Percentiles rank a stretch among this genome's conserved stretches.
Conservation (phyloP, 2,888 invertebrate species). For the Icerya purchasi region DNA sequence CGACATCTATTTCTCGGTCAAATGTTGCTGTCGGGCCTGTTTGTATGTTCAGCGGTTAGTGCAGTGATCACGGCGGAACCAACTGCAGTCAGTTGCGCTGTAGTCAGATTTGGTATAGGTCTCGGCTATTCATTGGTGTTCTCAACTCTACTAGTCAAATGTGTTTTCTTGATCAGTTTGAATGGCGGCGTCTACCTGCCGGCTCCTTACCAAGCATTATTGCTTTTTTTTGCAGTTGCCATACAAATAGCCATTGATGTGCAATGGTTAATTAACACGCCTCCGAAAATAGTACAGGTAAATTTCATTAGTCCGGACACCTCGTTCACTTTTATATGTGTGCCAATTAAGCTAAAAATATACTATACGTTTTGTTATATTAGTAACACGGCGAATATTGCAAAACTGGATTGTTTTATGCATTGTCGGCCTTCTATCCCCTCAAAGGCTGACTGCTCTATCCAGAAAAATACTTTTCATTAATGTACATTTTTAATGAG, state of each 20-base stretch:
- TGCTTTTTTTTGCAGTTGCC: conserved; percentile 73
- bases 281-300: conserved; percentile 33
- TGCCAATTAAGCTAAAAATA: too few relatives aligned
- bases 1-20: conserved; percentile 72
- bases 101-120: conserved; percentile 61
- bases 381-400: too few relatives aligned
- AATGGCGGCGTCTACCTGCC: conserved; percentile 80
- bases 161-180: conserved; percentile 75
- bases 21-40: conserved; percentile 61
- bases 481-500: too few relatives aligned
- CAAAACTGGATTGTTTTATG: too few relatives aligned
- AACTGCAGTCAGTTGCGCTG: conserved; percentile 55
- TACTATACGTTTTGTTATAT: too few relatives aligned
- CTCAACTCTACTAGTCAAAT: conserved; percentile 76
- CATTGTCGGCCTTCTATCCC: too few relatives aligned
- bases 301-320: too few relatives aligned
- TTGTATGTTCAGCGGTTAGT: conserved; percentile 57
- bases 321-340: too few relatives aligned
- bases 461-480: too few relatives aligned
- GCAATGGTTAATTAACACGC: conserved; percentile 63
- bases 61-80: conserved; percentile 58
- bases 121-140: conserved; percentile 60
- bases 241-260: conserved; percentile 70
- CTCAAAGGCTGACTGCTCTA: too few relatives aligned
- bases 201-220: conserved; percentile 68